A percentile compares a stretch with the other conserved stretches of the same genome.
These are phyloP conservation scores for Pollenia amentaria DNA, from an alignment of 2,888 invertebrate genomes.

Conservation along the genomic window DNA sequence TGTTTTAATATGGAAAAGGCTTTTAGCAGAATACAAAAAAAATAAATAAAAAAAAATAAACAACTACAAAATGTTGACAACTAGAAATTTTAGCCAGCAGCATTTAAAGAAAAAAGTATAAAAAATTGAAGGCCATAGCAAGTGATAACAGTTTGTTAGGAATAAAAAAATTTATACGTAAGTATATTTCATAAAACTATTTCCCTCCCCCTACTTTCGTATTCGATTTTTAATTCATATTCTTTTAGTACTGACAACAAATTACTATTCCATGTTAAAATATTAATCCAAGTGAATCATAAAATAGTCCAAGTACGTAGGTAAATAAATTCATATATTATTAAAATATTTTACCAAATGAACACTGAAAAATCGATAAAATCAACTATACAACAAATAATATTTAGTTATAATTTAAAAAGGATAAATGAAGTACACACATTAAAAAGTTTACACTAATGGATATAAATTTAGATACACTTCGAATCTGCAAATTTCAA, in stretches of 20 bases:
- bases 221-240: neutral
- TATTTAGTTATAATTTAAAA: neutral
- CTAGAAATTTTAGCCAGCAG: neutral
- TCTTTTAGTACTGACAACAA: too few species aligned
- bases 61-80: neutral
- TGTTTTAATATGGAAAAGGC: neutral
- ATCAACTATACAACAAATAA: neutral
- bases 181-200: too few species aligned
- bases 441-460: too few species aligned
- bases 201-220: too few species aligned
- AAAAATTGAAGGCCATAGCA: constrained; percentile 32
- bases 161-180: too few species aligned
- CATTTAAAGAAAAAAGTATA: neutral
- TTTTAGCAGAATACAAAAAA: constrained; percentile 1
- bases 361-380: constrained; percentile 31
- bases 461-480: too few species aligned
- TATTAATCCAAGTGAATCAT: constrained; percentile 20
- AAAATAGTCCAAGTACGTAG: constrained; percentile 29
- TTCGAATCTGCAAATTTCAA: too few species aligned
- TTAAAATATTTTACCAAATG: constrained; percentile 5
- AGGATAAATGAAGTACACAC: neutral
- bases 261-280: neutral
- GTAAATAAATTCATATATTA: constrained; percentile 47
- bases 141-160: constrained; percentile 3
- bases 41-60: neutral